Conservation (phyloP, 2,797 vertebrate genomes). For the Fistularia tabacaria region DNA sequence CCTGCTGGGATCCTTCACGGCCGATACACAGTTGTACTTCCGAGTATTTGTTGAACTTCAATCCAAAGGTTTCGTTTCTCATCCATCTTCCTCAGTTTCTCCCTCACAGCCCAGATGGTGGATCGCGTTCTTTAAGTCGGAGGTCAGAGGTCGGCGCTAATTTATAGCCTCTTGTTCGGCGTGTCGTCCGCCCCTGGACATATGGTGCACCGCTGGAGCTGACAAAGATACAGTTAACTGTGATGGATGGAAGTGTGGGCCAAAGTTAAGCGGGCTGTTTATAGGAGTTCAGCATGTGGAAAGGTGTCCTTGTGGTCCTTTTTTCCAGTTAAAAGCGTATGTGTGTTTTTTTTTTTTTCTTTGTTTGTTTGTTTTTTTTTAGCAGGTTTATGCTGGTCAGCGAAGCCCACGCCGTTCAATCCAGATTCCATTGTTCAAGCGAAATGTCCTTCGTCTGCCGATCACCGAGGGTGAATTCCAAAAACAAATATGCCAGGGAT, state of each 20-base stretch:
- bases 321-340: background rate
- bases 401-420: too few species aligned
- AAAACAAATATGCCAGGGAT: too few species aligned
- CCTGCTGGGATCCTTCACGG: too few species aligned
- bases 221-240: slow-evolving; percentile 17
- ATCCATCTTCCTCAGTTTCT: background rate
- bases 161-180: slow-evolving; percentile 32
- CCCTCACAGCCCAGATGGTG: slow-evolving; percentile 33
- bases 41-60: too few species aligned
- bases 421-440: too few species aligned
- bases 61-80: too few species aligned
- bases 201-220: slow-evolving; percentile 25
- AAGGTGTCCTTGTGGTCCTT: background rate
- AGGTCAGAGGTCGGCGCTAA: slow-evolving; percentile 35
- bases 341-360: too few species aligned
- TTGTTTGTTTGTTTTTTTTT: too few species aligned
- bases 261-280: background rate
- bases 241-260: slow-evolving; percentile 9
- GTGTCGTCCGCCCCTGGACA: slow-evolving; percentile 38
- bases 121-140: slow-evolving; percentile 15
- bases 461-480: too few species aligned
- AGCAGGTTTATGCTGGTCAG: too few species aligned
- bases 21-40: too few species aligned
- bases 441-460: too few species aligned
- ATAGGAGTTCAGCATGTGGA: background rate